Evolutionary conservation across 1,140 invertebrate genomes (phyloP).

Genomic region (Maconellicoccus hirsutus): DNA sequence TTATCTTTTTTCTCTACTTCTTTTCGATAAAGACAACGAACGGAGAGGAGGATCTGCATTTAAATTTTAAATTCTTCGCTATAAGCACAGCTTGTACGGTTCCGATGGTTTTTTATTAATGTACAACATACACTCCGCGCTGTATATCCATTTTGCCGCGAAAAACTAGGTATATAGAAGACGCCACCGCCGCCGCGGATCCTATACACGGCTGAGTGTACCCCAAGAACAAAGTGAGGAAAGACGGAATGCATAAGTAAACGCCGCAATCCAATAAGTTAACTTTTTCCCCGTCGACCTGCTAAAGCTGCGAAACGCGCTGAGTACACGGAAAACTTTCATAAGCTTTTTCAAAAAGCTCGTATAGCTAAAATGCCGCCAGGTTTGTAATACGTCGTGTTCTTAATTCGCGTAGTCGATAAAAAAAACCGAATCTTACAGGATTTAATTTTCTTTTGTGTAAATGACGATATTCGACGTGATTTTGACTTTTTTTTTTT

Average conservation of each 20-base stretch:
- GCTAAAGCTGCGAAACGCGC: background rate
- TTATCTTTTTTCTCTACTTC: background rate
- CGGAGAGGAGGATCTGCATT: background rate
- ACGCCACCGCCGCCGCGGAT: background rate
- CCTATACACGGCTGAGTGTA: background rate
- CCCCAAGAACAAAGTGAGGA: background rate
- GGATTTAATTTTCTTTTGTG: background rate
- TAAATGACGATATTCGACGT: too few species aligned
- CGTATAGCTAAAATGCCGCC: background rate
- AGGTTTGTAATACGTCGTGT: background rate
- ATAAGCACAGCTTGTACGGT: conserved; percentile 15
- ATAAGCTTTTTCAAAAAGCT: background rate
- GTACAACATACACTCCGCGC: conserved; percentile 7
- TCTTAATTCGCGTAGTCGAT: background rate
- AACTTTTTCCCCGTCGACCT: background rate
- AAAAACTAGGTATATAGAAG: background rate
- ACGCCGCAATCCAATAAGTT: conserved; percentile 11
- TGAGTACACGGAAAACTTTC: background rate
- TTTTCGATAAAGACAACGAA: background rate
- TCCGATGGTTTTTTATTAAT: conserved; percentile 18
- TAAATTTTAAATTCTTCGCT: conserved; percentile 22
- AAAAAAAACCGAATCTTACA: background rate
- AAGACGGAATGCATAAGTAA: conserved; percentile 21
- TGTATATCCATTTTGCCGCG: conserved; percentile 7
- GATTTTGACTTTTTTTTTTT: too few species aligned